A percentile compares a stretch with the other conserved stretches of the same genome.
Evolutionary conservation across 92 coral and sea anemone species (phyloP).

Genomic region (Porites lobata): DNA sequence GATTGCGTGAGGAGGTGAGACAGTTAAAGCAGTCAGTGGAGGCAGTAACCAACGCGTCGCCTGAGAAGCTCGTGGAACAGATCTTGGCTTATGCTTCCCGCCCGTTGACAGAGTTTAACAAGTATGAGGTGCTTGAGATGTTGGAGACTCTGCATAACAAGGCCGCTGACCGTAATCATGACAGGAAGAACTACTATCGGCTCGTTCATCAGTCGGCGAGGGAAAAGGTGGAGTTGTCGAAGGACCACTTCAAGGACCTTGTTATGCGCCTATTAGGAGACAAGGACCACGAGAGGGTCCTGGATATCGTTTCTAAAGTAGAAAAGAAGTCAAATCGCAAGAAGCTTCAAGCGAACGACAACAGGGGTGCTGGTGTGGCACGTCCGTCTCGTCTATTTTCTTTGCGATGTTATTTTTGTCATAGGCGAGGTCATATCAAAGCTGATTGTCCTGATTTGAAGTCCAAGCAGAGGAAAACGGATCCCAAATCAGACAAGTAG

Average conservation of each 20-base stretch:
- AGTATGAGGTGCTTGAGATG: constrained; percentile 8
- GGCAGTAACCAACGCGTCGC: too few species aligned
- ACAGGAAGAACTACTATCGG: constrained; percentile 9
- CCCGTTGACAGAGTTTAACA: too few species aligned
- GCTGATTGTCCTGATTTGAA: constrained; percentile 6
- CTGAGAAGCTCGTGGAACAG: too few species aligned
- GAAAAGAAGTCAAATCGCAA: background rate
- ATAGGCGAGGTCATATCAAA: constrained; percentile 5
- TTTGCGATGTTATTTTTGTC: constrained; percentile 10
- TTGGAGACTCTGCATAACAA: constrained; percentile 14
- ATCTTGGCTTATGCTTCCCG: too few species aligned
- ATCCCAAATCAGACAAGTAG: background rate
- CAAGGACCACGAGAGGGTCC: background rate
- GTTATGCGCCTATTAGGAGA: background rate
- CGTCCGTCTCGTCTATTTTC: background rate
- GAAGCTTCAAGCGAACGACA: background rate
- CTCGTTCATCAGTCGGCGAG: background rate
- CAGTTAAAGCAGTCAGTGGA: too few species aligned
- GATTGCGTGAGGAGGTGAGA: too few species aligned
- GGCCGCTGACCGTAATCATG: constrained; percentile 1
- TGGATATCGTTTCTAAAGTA: background rate
- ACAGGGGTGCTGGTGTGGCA: constrained; percentile 15
- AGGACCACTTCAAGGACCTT: background rate
- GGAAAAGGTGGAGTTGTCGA: background rate
- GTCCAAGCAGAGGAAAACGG: constrained; percentile 9